Base-by-base conservation (phyloP, 2,888 invertebrate genomes). In the Idaea biselata region DNA sequence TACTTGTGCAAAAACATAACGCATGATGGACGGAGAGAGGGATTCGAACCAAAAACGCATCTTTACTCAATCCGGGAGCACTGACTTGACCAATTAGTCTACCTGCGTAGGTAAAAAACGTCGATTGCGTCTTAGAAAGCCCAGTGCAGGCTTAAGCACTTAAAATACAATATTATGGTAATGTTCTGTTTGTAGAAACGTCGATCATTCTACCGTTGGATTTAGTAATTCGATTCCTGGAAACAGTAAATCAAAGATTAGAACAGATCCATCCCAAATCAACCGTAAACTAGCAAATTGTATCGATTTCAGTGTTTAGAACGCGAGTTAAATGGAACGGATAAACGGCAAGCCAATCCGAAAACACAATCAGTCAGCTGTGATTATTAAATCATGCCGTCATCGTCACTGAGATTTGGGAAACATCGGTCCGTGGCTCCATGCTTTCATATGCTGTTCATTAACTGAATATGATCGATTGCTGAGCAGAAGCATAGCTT, bases 401-500 rank as follows among this genome's bases (percentile, higher is more conserved):
- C 44, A 44, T 44, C 63, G 68, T 68, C 68, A 68, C 59, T 64
- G 62, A 66, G 63, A 62, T 65, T 63, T 60, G 60, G 60, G 62
- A 63, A 65, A 67, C 60, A 64, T 58, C 61, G 59, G 64, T 56
- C 17, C 58, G 57, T 44, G 58, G 62, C 60, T 61, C 65, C 60
- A 55, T 63, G 61, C 64, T 63, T 62, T 67, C 67, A 69, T 65
- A 65, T 67, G 61, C 63, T 60, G 64, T 70, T 70, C 68, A 72
- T 68, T 85, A 82, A 79, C 75, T 79, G 80, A 85, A 79, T 82
- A 87, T 89, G 89, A 88, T 86, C 84, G 87, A 89, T 88, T 83
- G 84, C 76, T 74, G 79, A 78, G 74, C 72, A 66, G 73, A 78
- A 76, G 74, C 76, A 76, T 80, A 78, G 80, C 78, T 83, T 78